Percentiles rank a stretch among this genome's conserved stretches.
Evolutionary conservation across 1,140 invertebrate genomes (phyloP).

Genomic region (Pseudomyrmex pallidus): DNA sequence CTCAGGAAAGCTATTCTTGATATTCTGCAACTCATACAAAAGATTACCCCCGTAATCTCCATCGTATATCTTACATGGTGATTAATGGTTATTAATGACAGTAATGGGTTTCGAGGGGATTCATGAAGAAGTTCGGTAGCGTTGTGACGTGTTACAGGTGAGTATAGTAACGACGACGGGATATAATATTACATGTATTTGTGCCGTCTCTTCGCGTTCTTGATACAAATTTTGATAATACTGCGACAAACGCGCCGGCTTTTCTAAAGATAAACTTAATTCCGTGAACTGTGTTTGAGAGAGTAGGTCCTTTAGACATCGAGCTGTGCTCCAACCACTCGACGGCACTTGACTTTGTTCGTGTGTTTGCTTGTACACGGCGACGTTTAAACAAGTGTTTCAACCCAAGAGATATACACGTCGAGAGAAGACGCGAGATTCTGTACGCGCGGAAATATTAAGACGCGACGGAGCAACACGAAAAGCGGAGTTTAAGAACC

Average conservation of each 20-base stretch:
- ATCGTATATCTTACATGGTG: neutral
- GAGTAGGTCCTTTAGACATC: slow-evolving; percentile 45
- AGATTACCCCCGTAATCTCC: neutral
- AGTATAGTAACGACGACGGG: too few species aligned
- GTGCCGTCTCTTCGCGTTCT: neutral
- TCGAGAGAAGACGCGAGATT: slow-evolving; percentile 66
- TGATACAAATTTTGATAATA: slow-evolving; percentile 38
- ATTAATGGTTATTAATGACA: slow-evolving; percentile 7
- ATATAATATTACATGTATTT: neutral
- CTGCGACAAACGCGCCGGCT: slow-evolving; percentile 18
- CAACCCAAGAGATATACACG: slow-evolving; percentile 45
- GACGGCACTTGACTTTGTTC: slow-evolving; percentile 47
- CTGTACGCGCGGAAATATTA: slow-evolving; percentile 65
- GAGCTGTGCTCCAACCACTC: slow-evolving; percentile 37
- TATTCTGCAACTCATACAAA: neutral
- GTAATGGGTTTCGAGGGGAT: neutral
- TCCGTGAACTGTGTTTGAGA: slow-evolving; percentile 35
- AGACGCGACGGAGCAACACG: slow-evolving; percentile 56
- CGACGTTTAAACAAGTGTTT: slow-evolving; percentile 58
- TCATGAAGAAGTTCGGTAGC: neutral
- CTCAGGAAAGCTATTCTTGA: slow-evolving; percentile 1
- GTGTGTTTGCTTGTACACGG: slow-evolving; percentile 57
- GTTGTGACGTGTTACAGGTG: neutral
- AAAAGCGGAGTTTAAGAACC: slow-evolving; percentile 72
- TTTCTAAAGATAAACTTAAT: slow-evolving; percentile 56